Conservation (phyloP, 2,113 vertebrate genomes). For the Circaetus gallicus region DNA sequence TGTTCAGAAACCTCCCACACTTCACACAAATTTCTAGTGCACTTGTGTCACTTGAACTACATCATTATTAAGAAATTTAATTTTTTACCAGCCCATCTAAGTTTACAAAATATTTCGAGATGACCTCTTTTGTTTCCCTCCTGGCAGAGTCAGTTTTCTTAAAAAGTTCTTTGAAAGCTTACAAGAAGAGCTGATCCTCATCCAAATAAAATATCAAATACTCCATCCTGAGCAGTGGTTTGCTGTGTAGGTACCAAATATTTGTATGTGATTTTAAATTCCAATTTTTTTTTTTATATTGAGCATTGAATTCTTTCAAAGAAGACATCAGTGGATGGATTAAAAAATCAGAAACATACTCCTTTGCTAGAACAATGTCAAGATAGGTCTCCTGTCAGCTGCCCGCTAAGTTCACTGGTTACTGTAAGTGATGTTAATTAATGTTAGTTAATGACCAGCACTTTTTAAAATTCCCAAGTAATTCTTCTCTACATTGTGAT, state of each 20-base stretch:
- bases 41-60: not conserved
- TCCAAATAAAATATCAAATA: not conserved
- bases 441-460: not conserved
- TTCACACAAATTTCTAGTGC: not conserved
- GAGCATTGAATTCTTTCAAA: not conserved
- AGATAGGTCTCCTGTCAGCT: not conserved
- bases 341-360: not conserved
- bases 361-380: conserved; percentile 10
- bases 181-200: not conserved
- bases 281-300: not conserved
- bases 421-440: not conserved
- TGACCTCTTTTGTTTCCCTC: not conserved
- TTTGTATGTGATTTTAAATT: not conserved
- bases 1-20: not conserved
- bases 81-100: not conserved
- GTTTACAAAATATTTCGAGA: not conserved
- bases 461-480: not conserved
- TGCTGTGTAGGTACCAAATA: not conserved
- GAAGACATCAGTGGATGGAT: not conserved
- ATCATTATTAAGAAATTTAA: not conserved
- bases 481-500: not conserved
- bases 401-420: conserved; percentile 6
- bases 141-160: not conserved
- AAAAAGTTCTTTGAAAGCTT: not conserved
- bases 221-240: not conserved